Base-by-base conservation (phyloP, 30 jellyfish, hydroid and myxozoan genomes). In the Rhopilema esculentum region DNA sequence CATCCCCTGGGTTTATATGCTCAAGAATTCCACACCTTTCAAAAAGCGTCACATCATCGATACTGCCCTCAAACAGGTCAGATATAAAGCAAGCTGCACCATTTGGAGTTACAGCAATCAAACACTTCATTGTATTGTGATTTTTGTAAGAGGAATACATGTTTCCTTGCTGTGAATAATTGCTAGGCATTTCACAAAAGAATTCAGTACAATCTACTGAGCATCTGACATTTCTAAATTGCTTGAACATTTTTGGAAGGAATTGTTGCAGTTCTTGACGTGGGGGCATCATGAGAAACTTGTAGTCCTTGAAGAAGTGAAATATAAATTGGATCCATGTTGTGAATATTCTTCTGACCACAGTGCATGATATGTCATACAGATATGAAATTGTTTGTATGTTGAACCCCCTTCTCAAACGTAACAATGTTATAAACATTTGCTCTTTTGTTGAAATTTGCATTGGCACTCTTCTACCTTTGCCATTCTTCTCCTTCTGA, bases 61-160 rank as follows among this genome's bases (percentile, higher is more conserved):
- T 51, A 57, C 97, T 89, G 12, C 97, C 96, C 21, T 93, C 97
- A 84, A 26, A 93, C 50, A 93, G 66, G 57, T 91, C 86, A 50
- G 92, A 85, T 8, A 91, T 62, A 63, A 84, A 91, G 33, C 93
- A 83, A 8, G 92, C 92, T 26, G 90, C 86, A 33, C 97, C 97
- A 91, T 85, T 85, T 77, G 97, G 97, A 16, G 78, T 85, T 4
- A 91, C 92, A 53, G 97, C 96, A 75, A 90, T 77, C 63, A 90
- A 80, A 33, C n/a, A n/a, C 84, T 32, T 52, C 71, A 49, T 61
- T 40, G 20, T 69, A 25, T 85, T 88, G 24, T 86, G 79, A 48
- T 73, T 91, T 61, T 88, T 88, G 83, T 88, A 88, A 22, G 91
- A 65, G 24, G 91, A 88, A 76, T 88, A 88, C 65, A 80, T 27